phyloP scores from a whole-genome alignment of 2,888 invertebrate species.

The Apamea crenata region DNA sequence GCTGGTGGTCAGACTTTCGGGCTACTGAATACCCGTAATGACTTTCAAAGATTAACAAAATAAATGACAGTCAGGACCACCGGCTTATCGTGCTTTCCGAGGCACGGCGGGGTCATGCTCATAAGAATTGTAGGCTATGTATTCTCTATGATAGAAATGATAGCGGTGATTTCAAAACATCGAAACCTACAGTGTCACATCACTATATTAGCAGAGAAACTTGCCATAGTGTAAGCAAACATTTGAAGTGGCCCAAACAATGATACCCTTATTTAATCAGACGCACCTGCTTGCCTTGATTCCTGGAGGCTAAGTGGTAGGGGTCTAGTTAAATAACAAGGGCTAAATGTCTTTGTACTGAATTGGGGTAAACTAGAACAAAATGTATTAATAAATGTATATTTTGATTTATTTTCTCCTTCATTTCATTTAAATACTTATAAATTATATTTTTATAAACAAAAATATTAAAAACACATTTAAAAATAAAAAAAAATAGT shows the following conservation, averaged over 20 bases:
- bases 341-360: constrained; percentile 6
- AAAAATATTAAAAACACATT: no score
- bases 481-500: no score
- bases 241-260: constrained; percentile 66
- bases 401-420: not conserved
- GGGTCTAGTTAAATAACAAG: constrained; percentile 15
- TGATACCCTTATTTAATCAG: constrained; percentile 74
- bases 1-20: not conserved
- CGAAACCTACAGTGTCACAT: constrained; percentile 17
- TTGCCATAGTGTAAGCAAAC: constrained; percentile 63
- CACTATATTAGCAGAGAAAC: constrained; percentile 58
- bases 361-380: not conserved
- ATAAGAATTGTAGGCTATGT: not conserved
- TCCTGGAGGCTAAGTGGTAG: constrained; percentile 58
- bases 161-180: not conserved
- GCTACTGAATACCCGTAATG: not conserved
- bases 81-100: no score
- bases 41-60: not conserved
- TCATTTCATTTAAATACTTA: no score
- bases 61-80: not conserved
- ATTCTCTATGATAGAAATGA: not conserved
- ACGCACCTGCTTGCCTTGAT: constrained; percentile 71
- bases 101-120: no score
- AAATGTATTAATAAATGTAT: not conserved
- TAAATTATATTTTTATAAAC: no score